Base-by-base conservation (phyloP, 2,797 vertebrate species). In the Acanthurus lineatus region DNA sequence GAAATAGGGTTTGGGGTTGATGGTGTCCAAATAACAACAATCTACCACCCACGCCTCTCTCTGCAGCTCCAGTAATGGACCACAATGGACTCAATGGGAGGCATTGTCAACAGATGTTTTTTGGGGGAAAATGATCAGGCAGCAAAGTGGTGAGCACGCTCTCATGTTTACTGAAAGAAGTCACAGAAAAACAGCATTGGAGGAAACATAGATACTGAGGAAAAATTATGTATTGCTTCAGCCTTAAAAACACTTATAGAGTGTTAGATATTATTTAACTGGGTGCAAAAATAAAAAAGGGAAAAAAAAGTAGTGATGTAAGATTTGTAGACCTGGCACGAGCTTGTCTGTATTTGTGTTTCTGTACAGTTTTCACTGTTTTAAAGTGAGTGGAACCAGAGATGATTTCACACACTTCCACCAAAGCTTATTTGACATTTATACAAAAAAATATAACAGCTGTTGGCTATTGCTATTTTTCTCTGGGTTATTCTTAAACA, bases 11-110 rank as follows among this genome's bases (percentile, higher is more conserved):
- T 85, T 72, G 28, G 53, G 61, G 70, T 70, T 69, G 72, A 84
- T 68, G 59, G 58, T 88, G 88, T 79, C 88, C 86, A 91, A 90
- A 90, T 89, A 93, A 89, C 87, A 91, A 85, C 89, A 93, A 92
- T 93, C 88, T 91, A 91, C 90, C 87, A 82, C 91, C 89, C 85
- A 87, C 67, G 54, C 80, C 59, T 76, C 67, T 85, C 75, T 81
- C 75, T 84, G 73, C 59, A 78, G 79, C 81, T 78, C 51, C 70
- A 72, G 77, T 86, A 90, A 90, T 89, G 82, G 84, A 86, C 79
- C 81, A 85, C 84, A 72, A 84, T 81, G 74, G 73, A 82, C 79
- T 88, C 90, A 42, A 64, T 61, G 75, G 89, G 91, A 85, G 84
- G 86, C 54, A 81, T 44, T 86, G 86, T 91, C 90, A 90, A 90